Percentiles rank a stretch among this genome's conserved stretches.
These are phyloP conservation scores for Zenarchopterus dispar DNA, from an alignment of 2,797 vertebrate genomes.

Conservation along the genomic window DNA sequence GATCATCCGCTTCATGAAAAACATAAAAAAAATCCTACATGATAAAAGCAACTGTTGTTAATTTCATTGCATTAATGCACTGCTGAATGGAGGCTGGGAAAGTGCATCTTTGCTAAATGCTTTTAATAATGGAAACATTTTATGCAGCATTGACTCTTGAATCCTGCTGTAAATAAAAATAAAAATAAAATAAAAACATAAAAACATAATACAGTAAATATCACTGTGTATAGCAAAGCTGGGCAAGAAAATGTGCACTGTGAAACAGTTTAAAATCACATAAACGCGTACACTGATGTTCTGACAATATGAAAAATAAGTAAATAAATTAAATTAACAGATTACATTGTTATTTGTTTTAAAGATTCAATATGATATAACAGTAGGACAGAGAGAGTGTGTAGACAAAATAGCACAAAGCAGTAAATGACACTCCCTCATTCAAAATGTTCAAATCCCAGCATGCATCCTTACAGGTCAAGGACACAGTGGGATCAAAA, in stretches of 20 bases:
- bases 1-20: too few species aligned
- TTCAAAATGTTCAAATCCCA: slow-evolving; percentile 33
- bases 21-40: too few species aligned
- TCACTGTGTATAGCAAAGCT: slow-evolving; percentile 25
- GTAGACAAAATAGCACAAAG: slow-evolving; percentile 58
- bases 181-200: slow-evolving; percentile 21
- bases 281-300: slow-evolving; percentile 25
- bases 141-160: slow-evolving; percentile 12
- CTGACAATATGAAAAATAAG: slow-evolving; percentile 13
- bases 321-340: not conserved
- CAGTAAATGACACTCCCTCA: slow-evolving; percentile 40
- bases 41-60: too few species aligned
- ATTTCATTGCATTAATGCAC: not conserved
- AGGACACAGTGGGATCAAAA: slow-evolving; percentile 20
- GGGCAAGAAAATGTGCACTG: slow-evolving; percentile 30
- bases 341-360: slow-evolving; percentile 33
- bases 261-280: slow-evolving; percentile 37
- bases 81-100: slow-evolving; percentile 5
- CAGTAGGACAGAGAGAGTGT: slow-evolving; percentile 38
- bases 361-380: slow-evolving; percentile 36
- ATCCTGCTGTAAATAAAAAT: slow-evolving; percentile 35
- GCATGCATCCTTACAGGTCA: slow-evolving; percentile 24
- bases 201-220: slow-evolving; percentile 32
- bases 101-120: slow-evolving; percentile 19
- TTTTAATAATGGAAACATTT: slow-evolving; percentile 11